Evolutionary conservation across 2,888 invertebrate species (phyloP).

Genomic region (Syrphus vitripennis): DNA sequence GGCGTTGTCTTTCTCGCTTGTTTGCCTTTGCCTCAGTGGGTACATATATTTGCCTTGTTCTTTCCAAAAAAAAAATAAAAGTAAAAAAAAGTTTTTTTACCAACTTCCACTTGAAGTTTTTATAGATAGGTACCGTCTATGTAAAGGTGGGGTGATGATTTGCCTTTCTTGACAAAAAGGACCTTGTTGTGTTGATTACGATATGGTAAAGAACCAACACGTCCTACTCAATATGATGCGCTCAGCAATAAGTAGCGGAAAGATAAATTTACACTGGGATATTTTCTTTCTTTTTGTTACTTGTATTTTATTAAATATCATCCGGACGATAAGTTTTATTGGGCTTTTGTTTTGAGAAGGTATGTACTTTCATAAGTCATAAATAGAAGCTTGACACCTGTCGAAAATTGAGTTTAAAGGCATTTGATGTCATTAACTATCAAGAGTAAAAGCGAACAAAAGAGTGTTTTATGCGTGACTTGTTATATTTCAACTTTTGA

Average conservation of each 20-base stretch:
- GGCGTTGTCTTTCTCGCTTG: neutral
- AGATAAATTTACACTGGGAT: conserved; percentile 65
- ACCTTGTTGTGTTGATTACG: conserved; percentile 39
- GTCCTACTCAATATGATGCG: conserved; percentile 37
- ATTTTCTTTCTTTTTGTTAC: neutral
- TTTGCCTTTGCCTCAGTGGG: neutral
- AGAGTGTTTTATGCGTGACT: conserved; percentile 40
- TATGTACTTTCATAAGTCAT: conserved; percentile 28
- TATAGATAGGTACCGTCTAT: conserved; percentile 13
- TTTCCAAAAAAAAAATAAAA: neutral
- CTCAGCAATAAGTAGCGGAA: conserved; percentile 45
- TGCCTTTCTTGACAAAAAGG: neutral
- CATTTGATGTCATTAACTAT: conserved; percentile 36
- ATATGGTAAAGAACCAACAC: conserved; percentile 7
- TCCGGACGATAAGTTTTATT: conserved; percentile 68
- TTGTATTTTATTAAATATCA: conserved; percentile 53
- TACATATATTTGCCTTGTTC: neutral
- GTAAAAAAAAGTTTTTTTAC: neutral
- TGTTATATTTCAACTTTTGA: conserved; percentile 16
- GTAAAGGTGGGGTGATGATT: neutral
- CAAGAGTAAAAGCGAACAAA: neutral
- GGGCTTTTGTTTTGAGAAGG: conserved; percentile 28
- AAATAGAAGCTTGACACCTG: conserved; percentile 18
- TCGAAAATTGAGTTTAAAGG: conserved; percentile 17
- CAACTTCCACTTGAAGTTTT: conserved; percentile 53